These are phyloP conservation scores for Gnathonemus longibarbis DNA, from an alignment of 2,113 vertebrate species.

Conservation along the genomic window DNA sequence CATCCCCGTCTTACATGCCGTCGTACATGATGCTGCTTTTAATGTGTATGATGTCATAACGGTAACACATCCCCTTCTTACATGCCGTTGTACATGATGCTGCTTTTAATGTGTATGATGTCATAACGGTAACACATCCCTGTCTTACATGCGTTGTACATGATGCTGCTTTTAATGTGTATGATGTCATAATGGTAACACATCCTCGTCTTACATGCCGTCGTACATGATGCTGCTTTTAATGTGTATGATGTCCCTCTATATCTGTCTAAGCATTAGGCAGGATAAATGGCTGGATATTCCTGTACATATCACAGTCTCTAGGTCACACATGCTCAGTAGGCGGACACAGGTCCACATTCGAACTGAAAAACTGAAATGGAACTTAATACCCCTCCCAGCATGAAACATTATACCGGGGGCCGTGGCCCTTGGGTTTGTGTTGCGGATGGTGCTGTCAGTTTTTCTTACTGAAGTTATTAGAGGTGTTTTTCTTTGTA, in stretches of 20 bases:
- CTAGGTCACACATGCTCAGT: neutral
- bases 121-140: too few species aligned
- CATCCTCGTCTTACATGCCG: neutral
- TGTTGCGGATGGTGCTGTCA: neutral
- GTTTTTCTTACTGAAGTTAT: neutral
- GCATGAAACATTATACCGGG: neutral
- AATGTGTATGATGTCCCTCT: neutral
- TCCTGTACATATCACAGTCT: neutral
- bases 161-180: too few species aligned
- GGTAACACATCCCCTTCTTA: slow-evolving; percentile 57
- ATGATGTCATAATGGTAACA: slow-evolving; percentile 69
- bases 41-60: slow-evolving; percentile 54
- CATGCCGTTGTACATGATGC: too few species aligned
- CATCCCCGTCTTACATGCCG: neutral
- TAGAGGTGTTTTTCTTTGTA: neutral
- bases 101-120: neutral
- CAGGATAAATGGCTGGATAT: neutral
- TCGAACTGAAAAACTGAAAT: neutral
- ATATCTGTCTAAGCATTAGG: neutral
- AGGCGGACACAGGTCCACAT: neutral
- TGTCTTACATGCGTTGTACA: neutral
- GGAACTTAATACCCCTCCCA: neutral
- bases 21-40: too few species aligned
- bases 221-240: too few species aligned
- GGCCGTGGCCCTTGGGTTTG: neutral